Base-by-base conservation (phyloP, 1,140 invertebrate species). In the Drosophila kanapiae region DNA sequence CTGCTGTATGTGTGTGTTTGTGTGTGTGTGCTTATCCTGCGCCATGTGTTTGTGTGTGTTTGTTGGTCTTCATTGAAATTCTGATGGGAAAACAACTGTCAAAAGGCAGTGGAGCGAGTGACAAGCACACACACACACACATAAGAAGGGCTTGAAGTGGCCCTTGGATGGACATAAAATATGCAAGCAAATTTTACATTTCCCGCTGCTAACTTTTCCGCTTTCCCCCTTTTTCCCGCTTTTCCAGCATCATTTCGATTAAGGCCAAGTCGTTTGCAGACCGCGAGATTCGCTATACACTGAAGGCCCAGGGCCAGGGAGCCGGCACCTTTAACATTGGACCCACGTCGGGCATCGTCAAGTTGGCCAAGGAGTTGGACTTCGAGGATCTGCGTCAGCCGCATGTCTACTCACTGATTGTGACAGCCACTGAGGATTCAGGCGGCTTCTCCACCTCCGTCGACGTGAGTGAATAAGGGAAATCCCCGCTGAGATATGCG, bases 261-360 rank as follows among this genome's bases (percentile, higher is more conserved):
- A 98, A 98, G 94, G 98, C 98, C 1, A 98, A 98, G 93, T 98
- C 98, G 6, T 99, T 99, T 93, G 98, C 98, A 57, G 98, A 98
- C 93, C 95, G 98, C 38, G 97, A 98, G 93, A 99, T 99, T 76
- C 95, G 97, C 4, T 99, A 99, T 93, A 98, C 98, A 0, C 91
- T 99, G 68, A 98, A 98, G 93, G 97, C 97, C 4, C 96, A 98
- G 94, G 97, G 97, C 6, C 97, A 98, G 94, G 98, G 98, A 4
- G 97, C 97, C 10, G 98, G 98, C 18, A 99, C 98, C 1, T 99
- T 99, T 90, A 99, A 98, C 93, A 98, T 99, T 84, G 98, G 97
- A 5, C 97, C 98, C 6, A 97, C 97, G 23, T 98, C 97, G 18
- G 98, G 98, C 27, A 98, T 98, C 80, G 98, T 99, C 4, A 98